A percentile compares a stretch with the other conserved stretches of the same genome.
Evolutionary conservation across 37 sponge, comb jelly and placozoan genomes (phyloP).

Genomic region (Crambe crambe): DNA sequence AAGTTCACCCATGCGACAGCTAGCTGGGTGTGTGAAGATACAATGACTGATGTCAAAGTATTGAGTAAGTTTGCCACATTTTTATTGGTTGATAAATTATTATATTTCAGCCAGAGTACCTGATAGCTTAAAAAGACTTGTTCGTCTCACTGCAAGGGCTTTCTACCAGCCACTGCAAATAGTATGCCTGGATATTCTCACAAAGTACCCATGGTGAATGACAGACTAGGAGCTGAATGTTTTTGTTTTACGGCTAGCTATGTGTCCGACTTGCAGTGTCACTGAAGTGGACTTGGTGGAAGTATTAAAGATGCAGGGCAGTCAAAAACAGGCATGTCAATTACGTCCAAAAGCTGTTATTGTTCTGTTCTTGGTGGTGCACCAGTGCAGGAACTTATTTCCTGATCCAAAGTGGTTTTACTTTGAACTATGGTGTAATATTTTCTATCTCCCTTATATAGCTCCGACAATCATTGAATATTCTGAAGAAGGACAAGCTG

Average conservation of each 20-base stretch:
- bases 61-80: too few relatives aligned
- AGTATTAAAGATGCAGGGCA: constrained; percentile 37
- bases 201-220: constrained; percentile 78
- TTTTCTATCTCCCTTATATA: background rate
- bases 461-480: constrained; percentile 54
- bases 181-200: constrained; percentile 72
- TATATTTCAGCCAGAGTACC: constrained; percentile 58
- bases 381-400: too few relatives aligned
- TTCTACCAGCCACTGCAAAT: constrained; percentile 71
- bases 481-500: constrained; percentile 76
- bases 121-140: constrained; percentile 54
- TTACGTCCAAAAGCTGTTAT: too few relatives aligned
- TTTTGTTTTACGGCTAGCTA: background rate
- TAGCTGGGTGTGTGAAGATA: too few relatives aligned
- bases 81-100: too few relatives aligned
- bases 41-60: too few relatives aligned
- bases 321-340: constrained; percentile 28
- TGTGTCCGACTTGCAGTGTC: constrained; percentile 21
- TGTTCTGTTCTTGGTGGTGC: too few relatives aligned
- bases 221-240: background rate
- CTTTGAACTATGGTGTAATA: background rate
- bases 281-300: constrained; percentile 36
- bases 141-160: constrained; percentile 60
- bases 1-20: too few relatives aligned
- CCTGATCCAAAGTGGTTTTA: too few relatives aligned